These are phyloP conservation scores for Vulpes ferrilata DNA, from an alignment of 2,113 vertebrate genomes.

Conservation along the genomic window DNA sequence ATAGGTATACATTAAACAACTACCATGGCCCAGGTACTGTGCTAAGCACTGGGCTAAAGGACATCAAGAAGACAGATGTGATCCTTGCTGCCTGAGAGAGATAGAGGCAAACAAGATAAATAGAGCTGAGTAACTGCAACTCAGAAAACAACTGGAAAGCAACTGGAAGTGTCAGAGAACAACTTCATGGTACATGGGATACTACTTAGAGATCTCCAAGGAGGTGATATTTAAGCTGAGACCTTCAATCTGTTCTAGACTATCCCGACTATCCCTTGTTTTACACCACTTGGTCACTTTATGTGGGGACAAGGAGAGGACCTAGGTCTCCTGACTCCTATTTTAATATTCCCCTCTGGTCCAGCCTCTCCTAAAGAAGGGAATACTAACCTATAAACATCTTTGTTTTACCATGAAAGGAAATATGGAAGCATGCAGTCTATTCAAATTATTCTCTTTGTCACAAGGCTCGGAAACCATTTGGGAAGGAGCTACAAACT, in stretches of 20 bases:
- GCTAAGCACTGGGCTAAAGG: neutral
- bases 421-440: neutral
- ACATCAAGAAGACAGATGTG: neutral
- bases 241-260: neutral
- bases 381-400: neutral
- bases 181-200: neutral
- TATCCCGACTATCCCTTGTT: neutral
- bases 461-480: neutral
- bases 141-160: neutral
- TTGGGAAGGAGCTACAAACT: neutral
- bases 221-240: neutral
- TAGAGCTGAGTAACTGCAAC: neutral
- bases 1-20: neutral
- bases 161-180: neutral
- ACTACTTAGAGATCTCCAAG: neutral
- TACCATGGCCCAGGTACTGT: neutral
- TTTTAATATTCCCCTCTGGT: neutral
- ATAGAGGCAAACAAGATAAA: neutral
- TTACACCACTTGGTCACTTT: neutral
- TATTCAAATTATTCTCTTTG: neutral
- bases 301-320: neutral
- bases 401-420: neutral
- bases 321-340: neutral
- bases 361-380: neutral
- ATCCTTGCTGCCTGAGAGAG: neutral